A percentile compares a stretch with the other conserved stretches of the same genome.
phyloP scores from a whole-genome alignment of 2,113 vertebrate species.

The Larimichthys crocea region DNA sequence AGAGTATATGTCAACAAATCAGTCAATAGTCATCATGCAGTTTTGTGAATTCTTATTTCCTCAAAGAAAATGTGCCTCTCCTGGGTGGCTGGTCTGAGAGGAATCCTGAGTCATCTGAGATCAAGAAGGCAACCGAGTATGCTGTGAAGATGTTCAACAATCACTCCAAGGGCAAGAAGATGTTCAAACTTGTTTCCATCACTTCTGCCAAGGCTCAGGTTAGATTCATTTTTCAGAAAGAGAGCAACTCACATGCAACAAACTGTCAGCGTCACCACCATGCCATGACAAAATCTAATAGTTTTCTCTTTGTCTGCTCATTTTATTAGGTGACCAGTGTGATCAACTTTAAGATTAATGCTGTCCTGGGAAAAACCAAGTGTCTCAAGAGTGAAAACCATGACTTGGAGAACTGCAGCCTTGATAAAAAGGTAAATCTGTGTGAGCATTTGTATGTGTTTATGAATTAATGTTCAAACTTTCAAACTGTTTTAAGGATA shows the following conservation, averaged over 20 bases:
- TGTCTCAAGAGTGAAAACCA: slow-evolving; percentile 69
- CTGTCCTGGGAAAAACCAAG: slow-evolving; percentile 69
- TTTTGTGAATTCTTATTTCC: background rate
- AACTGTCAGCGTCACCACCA: too few relatives aligned
- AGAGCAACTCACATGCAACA: background rate
- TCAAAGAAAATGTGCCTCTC: slow-evolving; percentile 21
- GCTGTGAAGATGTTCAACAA: slow-evolving; percentile 60
- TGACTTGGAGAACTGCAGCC: slow-evolving; percentile 59
- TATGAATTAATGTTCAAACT: background rate
- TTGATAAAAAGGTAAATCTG: slow-evolving; percentile 59
- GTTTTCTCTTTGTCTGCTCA: background rate
- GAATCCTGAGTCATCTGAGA: slow-evolving; percentile 25
- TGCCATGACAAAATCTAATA: background rate
- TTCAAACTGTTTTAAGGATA: background rate
- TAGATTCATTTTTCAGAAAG: background rate
- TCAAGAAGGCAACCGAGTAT: slow-evolving; percentile 39
- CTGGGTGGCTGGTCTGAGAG: slow-evolving; percentile 64
- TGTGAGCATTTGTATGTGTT: background rate
- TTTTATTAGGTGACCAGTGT: slow-evolving; percentile 64
- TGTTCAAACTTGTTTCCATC: slow-evolving; percentile 66
- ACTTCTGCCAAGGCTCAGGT: slow-evolving; percentile 62
- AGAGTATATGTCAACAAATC: background rate
- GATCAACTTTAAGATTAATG: slow-evolving; percentile 67
- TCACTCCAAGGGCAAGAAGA: slow-evolving; percentile 40
- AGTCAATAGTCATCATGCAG: background rate